Conservation (phyloP, 2,797 vertebrate genomes). For the Parambassis ranga region DNA sequence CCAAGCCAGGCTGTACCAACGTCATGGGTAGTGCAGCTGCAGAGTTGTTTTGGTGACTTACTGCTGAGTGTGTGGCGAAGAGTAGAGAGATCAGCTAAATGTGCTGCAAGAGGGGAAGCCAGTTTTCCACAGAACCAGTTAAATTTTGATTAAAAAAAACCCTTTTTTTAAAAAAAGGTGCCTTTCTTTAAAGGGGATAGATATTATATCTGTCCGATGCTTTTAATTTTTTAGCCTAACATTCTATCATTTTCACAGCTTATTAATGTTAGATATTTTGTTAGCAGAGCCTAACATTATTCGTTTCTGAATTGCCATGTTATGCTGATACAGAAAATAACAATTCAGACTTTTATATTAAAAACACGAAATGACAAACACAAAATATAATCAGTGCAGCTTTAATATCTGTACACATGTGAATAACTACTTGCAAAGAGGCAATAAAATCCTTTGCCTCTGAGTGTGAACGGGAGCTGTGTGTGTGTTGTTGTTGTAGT, state of each 20-base stretch:
- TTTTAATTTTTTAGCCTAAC: too few relatives aligned
- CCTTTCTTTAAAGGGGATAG: too few relatives aligned
- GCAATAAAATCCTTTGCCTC: constrained; percentile 41
- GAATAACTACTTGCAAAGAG: constrained; percentile 25
- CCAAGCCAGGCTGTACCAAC: constrained; percentile 47
- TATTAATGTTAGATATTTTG: too few relatives aligned
- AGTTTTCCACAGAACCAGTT: constrained; percentile 55
- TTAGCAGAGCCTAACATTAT: too few relatives aligned
- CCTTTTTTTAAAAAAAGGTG: constrained; percentile 21
- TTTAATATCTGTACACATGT: constrained; percentile 25
- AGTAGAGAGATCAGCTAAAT: constrained; percentile 47
- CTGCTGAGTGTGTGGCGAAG: constrained; percentile 56
- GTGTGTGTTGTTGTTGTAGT: constrained; percentile 65
- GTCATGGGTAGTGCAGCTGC: constrained; percentile 35
- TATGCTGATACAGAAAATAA: too few relatives aligned
- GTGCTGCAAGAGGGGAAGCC: constrained; percentile 35
- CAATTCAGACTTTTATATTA: too few relatives aligned
- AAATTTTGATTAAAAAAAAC: constrained; percentile 35
- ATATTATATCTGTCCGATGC: too few relatives aligned
- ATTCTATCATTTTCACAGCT: too few relatives aligned
- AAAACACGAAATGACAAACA: constrained; percentile 51
- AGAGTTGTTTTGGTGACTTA: constrained; percentile 55
- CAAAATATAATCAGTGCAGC: constrained; percentile 44
- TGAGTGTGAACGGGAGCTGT: constrained; percentile 49
- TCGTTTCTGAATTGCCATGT: too few relatives aligned